Evolutionary conservation across 2,797 vertebrate genomes (phyloP).

Genomic region (Pampus argenteus): DNA sequence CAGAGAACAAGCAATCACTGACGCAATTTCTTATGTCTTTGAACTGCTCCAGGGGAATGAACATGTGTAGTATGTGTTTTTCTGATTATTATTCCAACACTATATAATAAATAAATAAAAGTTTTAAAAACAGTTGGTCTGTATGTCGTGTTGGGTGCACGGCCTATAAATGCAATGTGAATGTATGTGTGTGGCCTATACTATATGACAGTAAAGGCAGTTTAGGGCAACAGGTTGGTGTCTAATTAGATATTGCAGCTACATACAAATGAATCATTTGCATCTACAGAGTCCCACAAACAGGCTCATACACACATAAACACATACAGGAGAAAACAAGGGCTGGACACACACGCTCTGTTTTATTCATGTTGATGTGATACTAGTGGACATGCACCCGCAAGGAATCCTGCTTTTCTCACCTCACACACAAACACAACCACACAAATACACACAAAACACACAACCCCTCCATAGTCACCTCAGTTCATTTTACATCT

Average conservation of each 20-base stretch:
- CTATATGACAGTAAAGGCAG: constrained; percentile 31
- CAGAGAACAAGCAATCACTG: constrained; percentile 70
- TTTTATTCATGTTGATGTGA: constrained; percentile 84
- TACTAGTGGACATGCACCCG: constrained; percentile 79
- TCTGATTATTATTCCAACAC: constrained; percentile 45
- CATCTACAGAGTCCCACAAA: constrained; percentile 26
- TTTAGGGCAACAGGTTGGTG: constrained; percentile 36
- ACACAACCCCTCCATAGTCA: constrained; percentile 57
- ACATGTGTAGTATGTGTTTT: constrained; percentile 58
- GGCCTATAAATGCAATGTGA: constrained; percentile 8
- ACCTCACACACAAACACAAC: constrained; percentile 67
- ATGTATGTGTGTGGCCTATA: not conserved
- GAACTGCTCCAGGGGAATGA: constrained; percentile 60
- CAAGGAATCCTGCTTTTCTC: constrained; percentile 79
- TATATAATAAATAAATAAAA: constrained; percentile 45
- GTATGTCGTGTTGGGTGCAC: constrained; percentile 13
- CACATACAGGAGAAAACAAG: constrained; percentile 51
- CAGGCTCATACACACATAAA: constrained; percentile 28
- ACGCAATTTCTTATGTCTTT: constrained; percentile 66
- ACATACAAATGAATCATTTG: constrained; percentile 46
- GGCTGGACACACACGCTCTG: constrained; percentile 56
- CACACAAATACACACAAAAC: constrained; percentile 62
- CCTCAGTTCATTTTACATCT: constrained; percentile 64
- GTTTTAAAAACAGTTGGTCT: constrained; percentile 47
- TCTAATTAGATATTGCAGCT: constrained; percentile 43